phyloP scores from a whole-genome alignment of 2,113 vertebrate genomes.

The Prionailurus bengalensis region DNA sequence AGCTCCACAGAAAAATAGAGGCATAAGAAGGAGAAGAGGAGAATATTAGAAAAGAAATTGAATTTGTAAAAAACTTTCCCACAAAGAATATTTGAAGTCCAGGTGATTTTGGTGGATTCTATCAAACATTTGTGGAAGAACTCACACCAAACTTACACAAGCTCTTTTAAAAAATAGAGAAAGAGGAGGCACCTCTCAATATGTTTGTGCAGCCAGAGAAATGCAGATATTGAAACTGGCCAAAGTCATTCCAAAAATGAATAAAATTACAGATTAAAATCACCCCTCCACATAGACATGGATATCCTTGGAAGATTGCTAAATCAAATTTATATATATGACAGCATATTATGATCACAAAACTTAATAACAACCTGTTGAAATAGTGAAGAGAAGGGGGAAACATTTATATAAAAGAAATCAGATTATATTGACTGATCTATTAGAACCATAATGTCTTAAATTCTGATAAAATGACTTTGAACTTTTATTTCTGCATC shows the following conservation, averaged over 20 bases:
- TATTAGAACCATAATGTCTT: not conserved
- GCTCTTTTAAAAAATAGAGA: not conserved
- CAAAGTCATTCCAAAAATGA: not conserved
- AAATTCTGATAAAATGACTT: not conserved
- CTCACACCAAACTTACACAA: not conserved
- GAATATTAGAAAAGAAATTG: not conserved
- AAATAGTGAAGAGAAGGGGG: not conserved
- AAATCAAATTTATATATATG: not conserved
- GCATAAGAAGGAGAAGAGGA: not conserved
- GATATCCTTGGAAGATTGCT: not conserved
- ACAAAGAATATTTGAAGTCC: not conserved
- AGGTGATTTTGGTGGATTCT: not conserved
- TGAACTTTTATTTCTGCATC: not conserved
- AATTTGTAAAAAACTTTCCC: not conserved
- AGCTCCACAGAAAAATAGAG: not conserved
- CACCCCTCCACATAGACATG: not conserved
- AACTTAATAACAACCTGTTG: not conserved
- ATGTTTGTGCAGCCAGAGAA: not conserved
- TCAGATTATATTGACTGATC: not conserved
- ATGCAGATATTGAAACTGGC: not conserved
- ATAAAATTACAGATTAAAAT: not conserved
- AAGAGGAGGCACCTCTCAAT: not conserved
- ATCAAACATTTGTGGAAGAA: not conserved
- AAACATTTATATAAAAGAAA: not conserved
- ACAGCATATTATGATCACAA: not conserved